Conservation (phyloP, 2,888 invertebrate genomes). For the Xestia ashworthii region DNA sequence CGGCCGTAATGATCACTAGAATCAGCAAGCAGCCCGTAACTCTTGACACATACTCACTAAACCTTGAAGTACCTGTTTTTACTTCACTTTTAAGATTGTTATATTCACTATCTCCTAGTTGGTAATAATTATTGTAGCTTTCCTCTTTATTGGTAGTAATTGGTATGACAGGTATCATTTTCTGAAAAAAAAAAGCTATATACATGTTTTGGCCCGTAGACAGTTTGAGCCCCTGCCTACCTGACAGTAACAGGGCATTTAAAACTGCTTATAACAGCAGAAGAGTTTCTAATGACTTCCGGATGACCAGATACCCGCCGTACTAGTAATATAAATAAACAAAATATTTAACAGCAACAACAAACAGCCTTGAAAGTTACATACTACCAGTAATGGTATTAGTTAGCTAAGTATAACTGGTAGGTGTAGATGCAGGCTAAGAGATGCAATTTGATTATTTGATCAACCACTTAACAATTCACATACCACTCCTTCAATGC, state of each 20-base stretch:
- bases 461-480: conserved; percentile 7
- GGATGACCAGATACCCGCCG: neutral
- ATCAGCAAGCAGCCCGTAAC: conserved; percentile 27
- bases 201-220: neutral
- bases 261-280: neutral
- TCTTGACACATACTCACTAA: neutral
- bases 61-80: neutral
- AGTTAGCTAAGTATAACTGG: neutral
- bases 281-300: neutral
- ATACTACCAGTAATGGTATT: neutral
- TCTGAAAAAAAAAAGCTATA: conserved; percentile 34
- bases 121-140: conserved; percentile 39
- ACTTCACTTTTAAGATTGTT: neutral
- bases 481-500: neutral
- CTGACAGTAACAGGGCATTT: neutral
- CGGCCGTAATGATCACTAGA: neutral
- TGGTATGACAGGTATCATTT: conserved; percentile 27
- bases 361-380: conserved; percentile 13
- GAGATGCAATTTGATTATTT: neutral
- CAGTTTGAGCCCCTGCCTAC: neutral
- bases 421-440: neutral
- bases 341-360: neutral
- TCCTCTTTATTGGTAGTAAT: conserved; percentile 21
- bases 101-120: conserved; percentile 16
- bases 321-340: neutral